Conservation (phyloP, 1,140 invertebrate genomes). For the Scaptodrosophila lebanonensis region DNA sequence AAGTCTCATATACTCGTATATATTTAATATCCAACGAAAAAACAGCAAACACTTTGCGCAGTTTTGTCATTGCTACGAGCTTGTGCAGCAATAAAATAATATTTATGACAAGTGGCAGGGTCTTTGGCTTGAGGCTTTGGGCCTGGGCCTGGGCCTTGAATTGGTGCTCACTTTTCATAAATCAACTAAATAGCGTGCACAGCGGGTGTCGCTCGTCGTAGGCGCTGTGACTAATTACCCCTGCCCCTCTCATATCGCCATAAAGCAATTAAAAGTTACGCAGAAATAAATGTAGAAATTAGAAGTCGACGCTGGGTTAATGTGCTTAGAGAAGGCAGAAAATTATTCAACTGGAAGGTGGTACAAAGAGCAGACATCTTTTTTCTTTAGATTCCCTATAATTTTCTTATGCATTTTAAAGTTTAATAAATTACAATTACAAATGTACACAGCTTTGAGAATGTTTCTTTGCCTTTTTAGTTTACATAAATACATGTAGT, state of each 20-base stretch:
- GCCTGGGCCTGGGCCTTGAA: background rate
- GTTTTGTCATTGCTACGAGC: conserved; percentile 43
- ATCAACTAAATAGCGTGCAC: conserved; percentile 52
- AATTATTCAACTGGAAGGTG: too few relatives aligned
- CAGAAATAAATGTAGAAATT: too few relatives aligned
- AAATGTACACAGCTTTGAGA: too few relatives aligned
- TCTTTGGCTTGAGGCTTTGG: background rate
- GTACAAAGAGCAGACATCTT: too few relatives aligned
- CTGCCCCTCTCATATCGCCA: conserved; percentile 6
- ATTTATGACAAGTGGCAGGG: conserved; percentile 60
- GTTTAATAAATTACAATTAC: too few relatives aligned
- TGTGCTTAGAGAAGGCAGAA: too few relatives aligned
- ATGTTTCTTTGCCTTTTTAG: too few relatives aligned
- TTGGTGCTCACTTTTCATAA: conserved; percentile 48
- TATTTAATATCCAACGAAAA: conserved; percentile 57
- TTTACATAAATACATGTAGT: too few relatives aligned
- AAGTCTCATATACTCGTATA: conserved; percentile 34
- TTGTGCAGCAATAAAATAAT: conserved; percentile 58
- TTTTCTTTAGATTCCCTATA: too few relatives aligned
- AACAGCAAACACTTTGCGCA: conserved; percentile 49
- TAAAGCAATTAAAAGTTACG: conserved; percentile 59
- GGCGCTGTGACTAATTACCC: conserved; percentile 58
- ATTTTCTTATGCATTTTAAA: too few relatives aligned
- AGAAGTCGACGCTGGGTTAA: too few relatives aligned
- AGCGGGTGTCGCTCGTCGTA: conserved; percentile 14